Conservation (phyloP, 2,888 invertebrate species). For the Agrotis segetum region DNA sequence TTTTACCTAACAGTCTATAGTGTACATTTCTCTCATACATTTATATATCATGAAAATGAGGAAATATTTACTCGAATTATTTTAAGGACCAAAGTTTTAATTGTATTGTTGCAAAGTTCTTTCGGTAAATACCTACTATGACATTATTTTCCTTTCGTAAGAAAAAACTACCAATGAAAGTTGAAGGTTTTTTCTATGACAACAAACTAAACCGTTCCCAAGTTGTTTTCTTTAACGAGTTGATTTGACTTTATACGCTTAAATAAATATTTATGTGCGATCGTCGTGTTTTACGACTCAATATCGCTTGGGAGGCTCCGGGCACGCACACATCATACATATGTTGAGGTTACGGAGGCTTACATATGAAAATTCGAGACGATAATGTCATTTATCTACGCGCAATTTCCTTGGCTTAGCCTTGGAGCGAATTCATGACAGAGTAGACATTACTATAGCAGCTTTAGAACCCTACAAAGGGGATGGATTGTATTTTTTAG, state of each 20-base stretch:
- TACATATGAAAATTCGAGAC: constrained; percentile 36
- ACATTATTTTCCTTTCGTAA: not conserved
- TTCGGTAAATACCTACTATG: not conserved
- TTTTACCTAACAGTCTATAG: constrained; percentile 1
- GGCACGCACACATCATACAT: constrained; percentile 21
- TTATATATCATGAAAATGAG: not conserved
- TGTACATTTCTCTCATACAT: not conserved
- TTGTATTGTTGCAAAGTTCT: not conserved
- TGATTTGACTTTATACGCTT: constrained; percentile 38
- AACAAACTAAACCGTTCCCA: constrained; percentile 17
- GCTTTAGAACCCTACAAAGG: not conserved
- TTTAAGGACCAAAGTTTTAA: no score
- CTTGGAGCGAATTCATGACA: constrained; percentile 29
- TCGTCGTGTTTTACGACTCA: constrained; percentile 50
- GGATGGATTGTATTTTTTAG: constrained; percentile 1
- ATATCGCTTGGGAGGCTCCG: constrained; percentile 34
- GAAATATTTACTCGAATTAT: not conserved
- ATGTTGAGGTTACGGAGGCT: constrained; percentile 29
- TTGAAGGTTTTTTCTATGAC: constrained; percentile 11
- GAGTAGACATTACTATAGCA: constrained; percentile 17
- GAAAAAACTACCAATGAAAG: not conserved
- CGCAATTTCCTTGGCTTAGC: constrained; percentile 37
- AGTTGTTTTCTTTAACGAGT: constrained; percentile 41
- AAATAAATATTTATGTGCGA: constrained; percentile 50
- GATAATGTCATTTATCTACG: constrained; percentile 51